Base-by-base conservation (phyloP, 2,888 invertebrate genomes). In the Drosophila setosimentum region DNA sequence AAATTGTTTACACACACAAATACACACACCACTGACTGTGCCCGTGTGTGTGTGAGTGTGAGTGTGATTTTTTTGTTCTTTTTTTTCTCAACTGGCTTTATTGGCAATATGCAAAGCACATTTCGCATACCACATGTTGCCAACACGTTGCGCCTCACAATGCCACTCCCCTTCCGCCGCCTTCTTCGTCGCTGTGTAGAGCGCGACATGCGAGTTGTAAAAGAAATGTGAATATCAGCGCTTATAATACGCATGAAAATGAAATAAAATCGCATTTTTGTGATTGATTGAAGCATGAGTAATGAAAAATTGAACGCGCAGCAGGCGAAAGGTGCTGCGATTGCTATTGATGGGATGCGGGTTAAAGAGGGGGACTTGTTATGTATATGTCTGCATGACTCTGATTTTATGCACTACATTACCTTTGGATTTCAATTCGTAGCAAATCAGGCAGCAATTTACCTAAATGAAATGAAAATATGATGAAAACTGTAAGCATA, bases 241-340 rank as follows among this genome's bases (percentile, higher is more conserved):
- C 81, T 88, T 80, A 83, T 86, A 88, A 87, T 83, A 90, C 90
- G 89, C 90, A 86, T 87, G 81, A 88, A 89, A 90, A 88, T 88
- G 87, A 88, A 90, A 87, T 90, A 86, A 88, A 90, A 90, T 89
- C 86, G 87, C 79, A 87, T 87, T 87, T 91, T 84, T 86, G 82
- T 91, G 89, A 90, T 90, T 91, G 89, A 90, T 91, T 91, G 89
- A 91, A 90, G 91, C 89, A 83, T 91, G 86, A 90, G 85, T 85
- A 91, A 91, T 90, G 82, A 82, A 83, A 91, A 91, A 89, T 89
- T 89, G 85, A 85, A 78, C 71, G 89, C 80, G 68, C 74, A 73
- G 78, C 75, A 70, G 68, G 57, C 68, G 77, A 74, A 77, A 82
- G 77, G 79, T 80, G 83, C 66, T 65, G 55, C 48, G n/a, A 40